phyloP scores from a whole-genome alignment of 2,888 invertebrate genomes.

The Phortica magna region DNA sequence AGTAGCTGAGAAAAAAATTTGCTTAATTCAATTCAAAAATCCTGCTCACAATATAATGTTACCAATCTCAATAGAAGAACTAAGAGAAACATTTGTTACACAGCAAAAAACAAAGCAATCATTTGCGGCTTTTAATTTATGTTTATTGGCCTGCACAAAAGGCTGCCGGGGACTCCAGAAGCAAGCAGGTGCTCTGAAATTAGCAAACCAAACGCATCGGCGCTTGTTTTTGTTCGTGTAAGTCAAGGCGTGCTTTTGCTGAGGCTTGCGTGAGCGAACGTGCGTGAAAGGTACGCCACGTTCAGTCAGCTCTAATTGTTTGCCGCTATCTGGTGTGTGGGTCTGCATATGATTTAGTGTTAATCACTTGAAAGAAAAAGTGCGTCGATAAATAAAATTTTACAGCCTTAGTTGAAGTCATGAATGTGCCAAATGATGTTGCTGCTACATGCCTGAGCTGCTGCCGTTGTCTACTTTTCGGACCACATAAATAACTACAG shows the following conservation, averaged over 20 bases:
- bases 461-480: constrained; percentile 16
- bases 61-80: background rate
- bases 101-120: constrained; percentile 7
- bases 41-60: background rate
- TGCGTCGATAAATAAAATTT: constrained; percentile 63
- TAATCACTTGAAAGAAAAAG: constrained; percentile 64
- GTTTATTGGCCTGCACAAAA: constrained; percentile 46
- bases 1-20: background rate
- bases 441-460: constrained; percentile 14
- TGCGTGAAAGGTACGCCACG: constrained; percentile 66
- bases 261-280: constrained; percentile 71
- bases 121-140: constrained; percentile 27
- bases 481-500: constrained; percentile 60
- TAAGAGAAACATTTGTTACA: constrained; percentile 23
- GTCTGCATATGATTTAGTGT: constrained; percentile 68
- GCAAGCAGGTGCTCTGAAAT: background rate
- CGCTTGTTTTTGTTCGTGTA: background rate
- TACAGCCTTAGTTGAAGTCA: constrained; percentile 56
- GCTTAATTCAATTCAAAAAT: background rate
- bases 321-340: constrained; percentile 52
- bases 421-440: constrained; percentile 61
- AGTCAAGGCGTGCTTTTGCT: constrained; percentile 42
- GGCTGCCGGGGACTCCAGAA: background rate
- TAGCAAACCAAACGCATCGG: background rate
- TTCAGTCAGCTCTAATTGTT: constrained; percentile 59